phyloP scores from a whole-genome alignment of 1,140 invertebrate species.

The Euschistus heros region DNA sequence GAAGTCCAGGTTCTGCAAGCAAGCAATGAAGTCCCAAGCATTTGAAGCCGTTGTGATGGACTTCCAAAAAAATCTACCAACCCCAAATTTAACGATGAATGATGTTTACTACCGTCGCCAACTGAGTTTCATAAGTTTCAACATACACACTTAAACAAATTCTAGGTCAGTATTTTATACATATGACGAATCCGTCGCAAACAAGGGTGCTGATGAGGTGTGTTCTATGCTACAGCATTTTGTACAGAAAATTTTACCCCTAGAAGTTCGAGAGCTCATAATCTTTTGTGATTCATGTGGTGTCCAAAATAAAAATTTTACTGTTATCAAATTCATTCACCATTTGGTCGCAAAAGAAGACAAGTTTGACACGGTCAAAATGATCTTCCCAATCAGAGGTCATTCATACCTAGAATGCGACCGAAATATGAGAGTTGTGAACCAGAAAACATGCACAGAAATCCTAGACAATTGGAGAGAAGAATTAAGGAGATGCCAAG shows the following conservation, averaged over 20 bases:
- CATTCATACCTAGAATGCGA: conserved; percentile 31
- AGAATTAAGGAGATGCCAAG: background rate
- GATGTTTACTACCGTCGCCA: conserved; percentile 29
- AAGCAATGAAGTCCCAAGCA: conserved; percentile 6
- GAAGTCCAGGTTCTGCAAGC: background rate
- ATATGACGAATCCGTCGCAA: conserved; percentile 26
- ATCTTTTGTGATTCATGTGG: conserved; percentile 29
- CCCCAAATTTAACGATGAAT: conserved; percentile 23
- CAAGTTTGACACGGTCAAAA: conserved; percentile 27
- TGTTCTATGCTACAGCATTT: conserved; percentile 25
- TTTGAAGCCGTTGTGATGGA: conserved; percentile 27
- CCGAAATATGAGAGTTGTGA: conserved; percentile 27
- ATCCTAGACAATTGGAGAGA: background rate
- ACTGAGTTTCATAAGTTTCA: conserved; percentile 26
- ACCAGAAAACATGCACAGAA: conserved; percentile 19
- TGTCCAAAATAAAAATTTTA: conserved; percentile 24
- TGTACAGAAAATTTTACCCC: conserved; percentile 22
- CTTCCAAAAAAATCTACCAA: conserved; percentile 27
- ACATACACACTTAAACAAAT: conserved; percentile 25
- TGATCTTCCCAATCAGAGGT: conserved; percentile 30
- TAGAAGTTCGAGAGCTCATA: too few relatives aligned
- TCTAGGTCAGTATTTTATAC: conserved; percentile 25
- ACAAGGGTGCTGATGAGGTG: conserved; percentile 27
- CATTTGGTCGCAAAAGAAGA: background rate
- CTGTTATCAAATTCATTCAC: background rate